Percentiles rank a stretch among this genome's conserved stretches.
Conservation (phyloP, 2,888 invertebrate species). For the Coelopa pilipes region DNA sequence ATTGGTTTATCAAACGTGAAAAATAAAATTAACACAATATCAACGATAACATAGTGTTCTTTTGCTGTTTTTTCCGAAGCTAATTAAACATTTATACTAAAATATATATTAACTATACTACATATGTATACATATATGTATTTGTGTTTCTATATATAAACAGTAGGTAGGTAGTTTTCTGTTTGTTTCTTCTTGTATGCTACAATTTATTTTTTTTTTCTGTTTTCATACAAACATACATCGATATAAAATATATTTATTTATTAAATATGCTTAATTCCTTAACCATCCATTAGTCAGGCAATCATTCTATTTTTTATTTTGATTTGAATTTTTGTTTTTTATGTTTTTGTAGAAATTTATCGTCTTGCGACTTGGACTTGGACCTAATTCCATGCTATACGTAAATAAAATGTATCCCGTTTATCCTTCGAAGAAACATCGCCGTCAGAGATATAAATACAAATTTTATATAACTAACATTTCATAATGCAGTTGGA, state of each 20-base stretch:
- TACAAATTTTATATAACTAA: neutral
- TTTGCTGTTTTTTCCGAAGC: neutral
- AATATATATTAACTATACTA: neutral
- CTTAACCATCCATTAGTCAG: conserved; percentile 26
- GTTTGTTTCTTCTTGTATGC: conserved; percentile 25
- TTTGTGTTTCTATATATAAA: conserved; percentile 27
- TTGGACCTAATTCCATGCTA: too few species aligned
- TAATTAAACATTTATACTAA: conserved; percentile 21
- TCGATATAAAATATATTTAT: conserved; percentile 38
- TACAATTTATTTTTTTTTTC: conserved; percentile 29
- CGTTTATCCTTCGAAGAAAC: too few species aligned
- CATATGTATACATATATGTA: neutral
- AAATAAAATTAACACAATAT: conserved; percentile 31
- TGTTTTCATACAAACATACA: conserved; percentile 35
- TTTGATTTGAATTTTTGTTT: neutral
- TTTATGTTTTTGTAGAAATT: neutral
- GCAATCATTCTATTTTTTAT: neutral
- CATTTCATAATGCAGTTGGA: neutral
- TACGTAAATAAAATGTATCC: too few species aligned
- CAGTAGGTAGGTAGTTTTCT: conserved; percentile 16
- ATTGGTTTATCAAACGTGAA: neutral
- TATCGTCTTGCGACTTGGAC: too few species aligned
- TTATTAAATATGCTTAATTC: conserved; percentile 26
- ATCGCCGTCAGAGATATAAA: neutral
- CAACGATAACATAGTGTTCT: conserved; percentile 24